Conservation (phyloP, 2,797 vertebrate species). For the Adelosebastes latens region DNA sequence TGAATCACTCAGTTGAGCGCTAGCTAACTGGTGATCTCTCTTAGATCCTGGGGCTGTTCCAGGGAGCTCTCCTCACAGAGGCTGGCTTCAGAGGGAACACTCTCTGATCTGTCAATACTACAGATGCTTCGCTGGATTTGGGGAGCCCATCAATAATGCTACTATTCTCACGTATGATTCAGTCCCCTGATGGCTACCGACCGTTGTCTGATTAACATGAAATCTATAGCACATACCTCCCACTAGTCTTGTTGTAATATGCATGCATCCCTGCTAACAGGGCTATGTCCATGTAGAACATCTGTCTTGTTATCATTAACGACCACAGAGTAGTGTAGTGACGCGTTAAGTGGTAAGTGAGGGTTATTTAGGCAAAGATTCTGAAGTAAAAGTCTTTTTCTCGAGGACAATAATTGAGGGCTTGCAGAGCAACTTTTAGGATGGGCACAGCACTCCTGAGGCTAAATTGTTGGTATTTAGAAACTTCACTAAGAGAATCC, state of each 20-base stretch:
- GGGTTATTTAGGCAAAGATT: neutral
- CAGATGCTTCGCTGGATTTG: conserved; percentile 42
- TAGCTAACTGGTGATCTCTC: conserved; percentile 48
- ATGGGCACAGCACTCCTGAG: neutral
- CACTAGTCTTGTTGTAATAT: neutral
- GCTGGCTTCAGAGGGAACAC: conserved; percentile 35
- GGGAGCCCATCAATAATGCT: conserved; percentile 45
- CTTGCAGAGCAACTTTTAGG: neutral
- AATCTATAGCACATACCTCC: conserved; percentile 29
- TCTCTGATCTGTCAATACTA: conserved; percentile 49
- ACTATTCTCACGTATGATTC: conserved; percentile 45
- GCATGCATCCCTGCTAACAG: neutral
- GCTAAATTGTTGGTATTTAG: neutral
- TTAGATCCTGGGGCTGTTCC: conserved; percentile 58
- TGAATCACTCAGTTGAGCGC: conserved; percentile 57
- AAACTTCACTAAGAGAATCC: neutral
- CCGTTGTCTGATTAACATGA: conserved; percentile 49
- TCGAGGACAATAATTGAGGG: neutral
- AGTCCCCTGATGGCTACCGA: conserved; percentile 32
- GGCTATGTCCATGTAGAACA: neutral
- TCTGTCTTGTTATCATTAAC: neutral
- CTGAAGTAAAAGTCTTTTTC: neutral
- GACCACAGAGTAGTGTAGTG: neutral
- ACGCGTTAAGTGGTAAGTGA: neutral
- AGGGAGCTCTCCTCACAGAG: conserved; percentile 36